Conservation (phyloP, 2,797 vertebrate species). For the Platyrinchus mystaceus region DNA sequence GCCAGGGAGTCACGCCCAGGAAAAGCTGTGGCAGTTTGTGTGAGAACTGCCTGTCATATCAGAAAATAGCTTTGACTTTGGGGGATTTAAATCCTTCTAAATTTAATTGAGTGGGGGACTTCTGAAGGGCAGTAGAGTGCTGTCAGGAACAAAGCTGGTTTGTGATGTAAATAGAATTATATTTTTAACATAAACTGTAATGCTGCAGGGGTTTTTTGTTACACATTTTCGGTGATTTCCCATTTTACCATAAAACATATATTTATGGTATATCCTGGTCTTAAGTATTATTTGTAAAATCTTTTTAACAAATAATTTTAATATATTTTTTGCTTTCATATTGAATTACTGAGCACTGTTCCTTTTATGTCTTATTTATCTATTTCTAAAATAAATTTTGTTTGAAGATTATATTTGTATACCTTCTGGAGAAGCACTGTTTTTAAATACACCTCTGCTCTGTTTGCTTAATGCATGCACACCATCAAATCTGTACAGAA, state of each 20-base stretch:
- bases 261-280: slow-evolving; percentile 27
- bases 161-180: slow-evolving; percentile 24
- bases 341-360: slow-evolving; percentile 30
- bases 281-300: slow-evolving; percentile 59
- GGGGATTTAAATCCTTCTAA: background rate
- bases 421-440: slow-evolving; percentile 6
- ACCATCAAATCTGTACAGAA: background rate
- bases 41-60: background rate
- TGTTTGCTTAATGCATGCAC: background rate
- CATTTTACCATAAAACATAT: slow-evolving; percentile 7
- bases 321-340: slow-evolving; percentile 63
- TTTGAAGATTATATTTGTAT: slow-evolving; percentile 14
- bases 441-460: background rate
- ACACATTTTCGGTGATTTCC: background rate
- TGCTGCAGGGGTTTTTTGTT: slow-evolving; percentile 7
- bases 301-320: slow-evolving; percentile 52
- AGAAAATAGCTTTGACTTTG: background rate
- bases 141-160: slow-evolving; percentile 14
- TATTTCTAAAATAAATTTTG: slow-evolving; percentile 62
- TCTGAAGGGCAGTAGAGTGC: background rate
- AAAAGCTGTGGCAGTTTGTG: background rate
- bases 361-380: slow-evolving; percentile 59
- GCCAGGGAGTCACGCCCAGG: background rate
- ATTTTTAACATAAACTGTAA: slow-evolving; percentile 27
- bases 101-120: background rate